phyloP scores from a whole-genome alignment of 1,140 invertebrate genomes.

The Melitaea cinxia region DNA sequence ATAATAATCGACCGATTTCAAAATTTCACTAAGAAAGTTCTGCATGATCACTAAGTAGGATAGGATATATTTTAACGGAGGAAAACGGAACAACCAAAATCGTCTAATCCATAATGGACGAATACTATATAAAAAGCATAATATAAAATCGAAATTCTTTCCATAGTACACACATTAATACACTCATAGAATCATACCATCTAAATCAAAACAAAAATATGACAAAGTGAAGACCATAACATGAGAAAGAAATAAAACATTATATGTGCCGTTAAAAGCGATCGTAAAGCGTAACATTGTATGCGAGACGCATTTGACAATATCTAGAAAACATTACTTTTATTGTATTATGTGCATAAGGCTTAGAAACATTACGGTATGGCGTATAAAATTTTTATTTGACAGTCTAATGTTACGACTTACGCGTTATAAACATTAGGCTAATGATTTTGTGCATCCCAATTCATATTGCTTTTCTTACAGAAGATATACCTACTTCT shows the following conservation, averaged over 20 bases:
- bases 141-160: too few species aligned
- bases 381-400: constrained; percentile 27
- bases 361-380: constrained; percentile 17
- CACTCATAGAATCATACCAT: constrained; percentile 13
- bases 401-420: constrained; percentile 18
- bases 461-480: too few species aligned
- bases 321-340: constrained; percentile 50
- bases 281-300: constrained; percentile 50
- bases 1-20: too few species aligned
- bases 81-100: too few species aligned
- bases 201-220: constrained; percentile 39
- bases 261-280: constrained; percentile 51
- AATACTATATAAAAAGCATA: too few species aligned
- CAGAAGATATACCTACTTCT: too few species aligned
- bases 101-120: too few species aligned
- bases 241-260: constrained; percentile 53
- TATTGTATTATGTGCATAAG: constrained; percentile 45
- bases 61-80: too few species aligned
- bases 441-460: too few species aligned
- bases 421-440: background rate
- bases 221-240: constrained; percentile 51
- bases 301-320: constrained; percentile 43
- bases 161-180: too few species aligned
- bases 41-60: too few species aligned
- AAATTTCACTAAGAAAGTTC: too few species aligned